Percentiles rank a stretch among this genome's conserved stretches.
phyloP scores from a whole-genome alignment of 2,797 vertebrate genomes.

The Hipposideros larvatus region DNA sequence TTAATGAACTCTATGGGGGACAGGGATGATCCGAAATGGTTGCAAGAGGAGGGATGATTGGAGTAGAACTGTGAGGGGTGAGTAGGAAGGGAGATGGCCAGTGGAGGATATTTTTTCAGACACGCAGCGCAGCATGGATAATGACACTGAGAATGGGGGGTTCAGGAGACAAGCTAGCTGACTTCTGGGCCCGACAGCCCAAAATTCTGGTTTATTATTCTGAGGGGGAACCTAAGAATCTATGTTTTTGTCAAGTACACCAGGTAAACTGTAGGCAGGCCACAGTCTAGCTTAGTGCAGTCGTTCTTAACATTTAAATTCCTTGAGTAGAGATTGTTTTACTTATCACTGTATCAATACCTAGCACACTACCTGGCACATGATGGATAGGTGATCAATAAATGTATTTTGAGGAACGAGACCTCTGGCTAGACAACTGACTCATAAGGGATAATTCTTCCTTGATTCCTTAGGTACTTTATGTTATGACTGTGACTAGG shows the following conservation, averaged over 20 bases:
- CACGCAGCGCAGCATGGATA: rapidly evolving
- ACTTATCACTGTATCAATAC: neutral
- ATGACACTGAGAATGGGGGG: rapidly evolving
- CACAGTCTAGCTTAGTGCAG: neutral
- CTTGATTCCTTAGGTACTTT: neutral
- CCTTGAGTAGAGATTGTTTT: neutral
- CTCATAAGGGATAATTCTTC: neutral
- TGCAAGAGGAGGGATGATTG: neutral
- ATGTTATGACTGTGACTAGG: neutral
- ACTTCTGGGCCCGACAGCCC: neutral
- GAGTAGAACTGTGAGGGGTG: neutral
- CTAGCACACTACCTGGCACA: neutral
- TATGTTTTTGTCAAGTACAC: neutral
- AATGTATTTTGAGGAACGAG: neutral
- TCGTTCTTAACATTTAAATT: neutral
- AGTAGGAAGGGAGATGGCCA: neutral
- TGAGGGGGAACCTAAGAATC: neutral
- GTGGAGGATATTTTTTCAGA: neutral
- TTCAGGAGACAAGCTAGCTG: neutral
- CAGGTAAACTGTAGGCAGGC: neutral
- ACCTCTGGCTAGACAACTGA: neutral
- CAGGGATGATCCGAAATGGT: neutral
- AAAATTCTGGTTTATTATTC: neutral
- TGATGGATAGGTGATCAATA: neutral
- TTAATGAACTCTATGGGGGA: neutral